These are phyloP conservation scores for Palythoa grandiflora DNA, from an alignment of 92 coral and sea anemone genomes.

Conservation along the genomic window DNA sequence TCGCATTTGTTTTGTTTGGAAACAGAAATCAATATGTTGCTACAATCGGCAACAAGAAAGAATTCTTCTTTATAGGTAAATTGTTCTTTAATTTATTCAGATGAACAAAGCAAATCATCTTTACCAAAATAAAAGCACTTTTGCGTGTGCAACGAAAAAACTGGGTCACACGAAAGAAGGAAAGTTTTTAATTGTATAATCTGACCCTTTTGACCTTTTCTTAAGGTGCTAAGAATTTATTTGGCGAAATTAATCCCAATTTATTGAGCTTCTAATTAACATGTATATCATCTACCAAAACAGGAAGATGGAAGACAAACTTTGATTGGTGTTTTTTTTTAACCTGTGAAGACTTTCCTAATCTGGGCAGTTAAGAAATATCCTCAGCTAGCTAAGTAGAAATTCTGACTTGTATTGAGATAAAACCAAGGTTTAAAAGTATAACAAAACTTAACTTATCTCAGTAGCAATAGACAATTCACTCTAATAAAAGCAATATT, in stretches of 20 bases:
- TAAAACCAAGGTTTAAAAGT: background rate
- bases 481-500: background rate
- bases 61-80: background rate
- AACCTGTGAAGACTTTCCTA: background rate
- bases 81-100: background rate
- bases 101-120: background rate
- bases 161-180: background rate
- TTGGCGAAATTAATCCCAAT: background rate
- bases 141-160: background rate
- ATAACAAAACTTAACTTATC: background rate
- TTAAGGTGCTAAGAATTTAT: background rate
- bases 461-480: background rate
- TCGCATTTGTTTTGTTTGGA: background rate
- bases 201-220: conserved; percentile 28
- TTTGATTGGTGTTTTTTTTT: no score
- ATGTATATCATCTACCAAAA: background rate
- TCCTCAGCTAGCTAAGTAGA: background rate
- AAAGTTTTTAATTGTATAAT: background rate
- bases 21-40: background rate
- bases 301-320: no score
- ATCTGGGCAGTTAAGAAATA: background rate
- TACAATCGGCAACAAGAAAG: background rate
- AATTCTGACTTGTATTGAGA: background rate
- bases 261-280: background rate
- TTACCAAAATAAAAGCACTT: background rate